phyloP scores from a whole-genome alignment of 2,888 invertebrate species.

The Teinopalpus imperialis region DNA sequence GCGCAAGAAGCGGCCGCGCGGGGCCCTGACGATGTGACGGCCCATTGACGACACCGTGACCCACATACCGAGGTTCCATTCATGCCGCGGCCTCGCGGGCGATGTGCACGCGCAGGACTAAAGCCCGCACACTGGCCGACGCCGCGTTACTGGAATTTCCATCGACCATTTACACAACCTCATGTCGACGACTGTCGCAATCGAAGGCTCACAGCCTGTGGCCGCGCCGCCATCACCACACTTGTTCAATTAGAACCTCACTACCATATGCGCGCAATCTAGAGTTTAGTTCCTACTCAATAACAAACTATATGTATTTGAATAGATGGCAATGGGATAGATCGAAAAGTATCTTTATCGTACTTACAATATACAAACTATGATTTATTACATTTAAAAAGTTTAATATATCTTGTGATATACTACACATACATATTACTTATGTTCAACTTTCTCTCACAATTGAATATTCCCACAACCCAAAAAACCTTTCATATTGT shows the following conservation, averaged over 20 bases:
- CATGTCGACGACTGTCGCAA: slow-evolving; percentile 68
- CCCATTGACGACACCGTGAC: slow-evolving; percentile 82
- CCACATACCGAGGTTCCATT: slow-evolving; percentile 78
- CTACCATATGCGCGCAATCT: slow-evolving; percentile 48
- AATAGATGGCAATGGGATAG: too few species aligned
- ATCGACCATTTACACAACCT: slow-evolving; percentile 69
- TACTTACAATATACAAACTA: too few species aligned
- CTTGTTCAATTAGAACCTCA: slow-evolving; percentile 75
- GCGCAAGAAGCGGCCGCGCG: slow-evolving; percentile 61
- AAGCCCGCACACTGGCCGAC: slow-evolving; percentile 53
- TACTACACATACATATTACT: too few species aligned
- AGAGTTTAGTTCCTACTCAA: slow-evolving; percentile 3
- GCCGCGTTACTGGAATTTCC: slow-evolving; percentile 68
- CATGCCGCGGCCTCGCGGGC: slow-evolving; percentile 70
- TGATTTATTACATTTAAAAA: too few species aligned
- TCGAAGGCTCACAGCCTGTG: slow-evolving; percentile 54
- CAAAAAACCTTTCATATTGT: slow-evolving; percentile 18
- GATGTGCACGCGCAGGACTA: slow-evolving; percentile 60
- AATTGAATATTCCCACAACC: slow-evolving; percentile 23
- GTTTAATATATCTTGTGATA: too few species aligned
- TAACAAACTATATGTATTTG: not conserved
- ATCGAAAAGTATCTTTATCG: too few species aligned
- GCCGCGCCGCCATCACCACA: slow-evolving; percentile 63
- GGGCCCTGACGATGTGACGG: slow-evolving; percentile 70
- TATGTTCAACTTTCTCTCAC: slow-evolving; percentile 21